Percentiles rank a stretch among this genome's conserved stretches.
Evolutionary conservation across 2,113 vertebrate species (phyloP).

Genomic region (Myrmophylax atrothorax): DNA sequence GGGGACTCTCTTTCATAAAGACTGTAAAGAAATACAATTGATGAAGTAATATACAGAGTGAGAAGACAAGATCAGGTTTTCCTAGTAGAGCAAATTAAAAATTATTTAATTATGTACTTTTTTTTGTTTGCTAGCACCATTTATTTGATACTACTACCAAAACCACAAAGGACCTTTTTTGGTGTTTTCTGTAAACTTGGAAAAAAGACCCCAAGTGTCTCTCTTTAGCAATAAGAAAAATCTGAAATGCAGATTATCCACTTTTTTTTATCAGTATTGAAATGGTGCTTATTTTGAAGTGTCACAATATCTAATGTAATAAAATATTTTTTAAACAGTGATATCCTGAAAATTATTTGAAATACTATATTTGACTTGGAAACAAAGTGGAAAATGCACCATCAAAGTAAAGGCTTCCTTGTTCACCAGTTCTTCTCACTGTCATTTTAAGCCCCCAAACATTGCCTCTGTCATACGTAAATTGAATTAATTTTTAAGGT

Average conservation of each 20-base stretch:
- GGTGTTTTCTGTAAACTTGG: not conserved
- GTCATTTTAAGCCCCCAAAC: not conserved
- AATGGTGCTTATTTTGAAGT: not conserved
- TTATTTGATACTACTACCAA: not conserved
- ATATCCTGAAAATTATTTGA: not conserved
- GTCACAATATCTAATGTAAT: not conserved
- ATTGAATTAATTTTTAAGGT: not conserved
- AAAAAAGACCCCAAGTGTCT: rapidly evolving
- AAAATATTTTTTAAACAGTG: not conserved
- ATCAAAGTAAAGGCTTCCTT: not conserved
- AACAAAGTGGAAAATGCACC: not conserved
- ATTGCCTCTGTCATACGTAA: not conserved
- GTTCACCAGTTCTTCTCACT: not conserved
- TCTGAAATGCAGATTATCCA: not conserved
- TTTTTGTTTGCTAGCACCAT: not conserved
- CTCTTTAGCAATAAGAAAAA: not conserved
- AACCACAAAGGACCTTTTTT: rapidly evolving
- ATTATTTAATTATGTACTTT: not conserved
- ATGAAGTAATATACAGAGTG: not conserved
- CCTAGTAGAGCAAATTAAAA: not conserved
- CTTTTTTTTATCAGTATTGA: not conserved
- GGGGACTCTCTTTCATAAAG: not conserved
- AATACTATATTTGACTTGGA: not conserved
- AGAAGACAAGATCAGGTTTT: not conserved
- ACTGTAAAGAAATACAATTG: not conserved